Evolutionary conservation across 2,888 invertebrate species (phyloP).

Genomic region (Margaritifera margaritifera): DNA sequence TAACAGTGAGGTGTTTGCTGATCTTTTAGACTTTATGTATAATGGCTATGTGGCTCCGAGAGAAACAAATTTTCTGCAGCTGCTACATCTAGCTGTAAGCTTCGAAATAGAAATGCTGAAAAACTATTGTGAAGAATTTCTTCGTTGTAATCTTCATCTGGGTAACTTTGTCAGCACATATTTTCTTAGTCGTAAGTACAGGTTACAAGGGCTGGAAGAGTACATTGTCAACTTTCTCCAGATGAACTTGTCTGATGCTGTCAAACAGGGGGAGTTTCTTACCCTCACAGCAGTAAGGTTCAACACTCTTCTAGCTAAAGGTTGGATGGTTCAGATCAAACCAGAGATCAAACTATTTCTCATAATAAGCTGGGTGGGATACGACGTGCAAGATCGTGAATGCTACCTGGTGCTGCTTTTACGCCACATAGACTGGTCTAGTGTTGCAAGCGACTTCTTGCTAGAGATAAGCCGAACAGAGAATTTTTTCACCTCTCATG

Average conservation of each 20-base stretch:
- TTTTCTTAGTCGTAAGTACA: constrained; percentile 78
- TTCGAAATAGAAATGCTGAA: constrained; percentile 78
- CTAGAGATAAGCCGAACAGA: constrained; percentile 77
- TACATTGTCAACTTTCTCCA: constrained; percentile 77
- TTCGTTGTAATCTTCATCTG: constrained; percentile 78
- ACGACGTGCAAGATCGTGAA: constrained; percentile 74
- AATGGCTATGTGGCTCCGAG: constrained; percentile 79
- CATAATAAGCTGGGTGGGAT: constrained; percentile 63
- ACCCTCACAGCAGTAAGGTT: constrained; percentile 52
- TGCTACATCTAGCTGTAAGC: constrained; percentile 79
- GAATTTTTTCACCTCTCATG: constrained; percentile 77
- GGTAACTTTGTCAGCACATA: constrained; percentile 79
- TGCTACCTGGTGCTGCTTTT: constrained; percentile 77
- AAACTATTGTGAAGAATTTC: constrained; percentile 79
- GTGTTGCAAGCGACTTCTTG: constrained; percentile 62
- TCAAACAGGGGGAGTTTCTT: constrained; percentile 57
- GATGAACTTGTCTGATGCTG: constrained; percentile 58
- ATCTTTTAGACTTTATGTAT: constrained; percentile 80
- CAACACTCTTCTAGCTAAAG: constrained; percentile 56
- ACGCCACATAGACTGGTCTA: constrained; percentile 62
- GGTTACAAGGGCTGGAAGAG: constrained; percentile 77
- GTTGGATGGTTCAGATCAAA: constrained; percentile 54
- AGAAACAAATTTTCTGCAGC: constrained; percentile 78
- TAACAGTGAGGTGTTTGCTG: constrained; percentile 77
- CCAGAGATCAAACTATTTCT: constrained; percentile 62